These are phyloP conservation scores for Bombus haemorrhoidalis DNA, from an alignment of 1,140 invertebrate species.

Conservation along the genomic window DNA sequence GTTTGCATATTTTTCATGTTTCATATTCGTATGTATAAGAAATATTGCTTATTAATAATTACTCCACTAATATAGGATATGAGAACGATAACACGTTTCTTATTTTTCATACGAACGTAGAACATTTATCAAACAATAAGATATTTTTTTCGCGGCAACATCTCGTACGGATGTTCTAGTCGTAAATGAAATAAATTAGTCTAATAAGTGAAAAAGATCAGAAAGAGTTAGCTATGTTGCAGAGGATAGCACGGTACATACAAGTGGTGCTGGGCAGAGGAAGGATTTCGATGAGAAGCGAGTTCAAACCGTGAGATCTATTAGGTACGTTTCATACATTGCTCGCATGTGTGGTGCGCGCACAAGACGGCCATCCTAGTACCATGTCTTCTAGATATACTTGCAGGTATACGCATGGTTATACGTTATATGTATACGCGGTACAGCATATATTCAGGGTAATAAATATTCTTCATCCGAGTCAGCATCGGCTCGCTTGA, in stretches of 20 bases:
- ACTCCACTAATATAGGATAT: background rate
- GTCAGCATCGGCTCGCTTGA: constrained; percentile 74
- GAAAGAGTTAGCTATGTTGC: background rate
- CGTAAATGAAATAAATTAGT: too few species aligned
- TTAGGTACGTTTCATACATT: background rate
- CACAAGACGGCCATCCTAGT: constrained; percentile 13
- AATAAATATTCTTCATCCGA: constrained; percentile 73
- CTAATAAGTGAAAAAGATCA: too few species aligned
- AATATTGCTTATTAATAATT: background rate
- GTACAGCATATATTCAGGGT: constrained; percentile 58
- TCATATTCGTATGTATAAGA: too few species aligned
- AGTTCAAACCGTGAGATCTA: background rate
- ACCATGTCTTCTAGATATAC: constrained; percentile 25
- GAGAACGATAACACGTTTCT: background rate
- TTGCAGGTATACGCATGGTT: constrained; percentile 19
- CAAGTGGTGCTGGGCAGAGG: background rate
- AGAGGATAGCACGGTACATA: too few species aligned
- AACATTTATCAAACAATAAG: background rate
- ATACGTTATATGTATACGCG: constrained; percentile 19
- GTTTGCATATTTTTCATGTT: too few species aligned
- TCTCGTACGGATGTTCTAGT: background rate
- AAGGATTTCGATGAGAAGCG: background rate
- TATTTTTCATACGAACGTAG: background rate
- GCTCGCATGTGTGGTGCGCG: background rate
- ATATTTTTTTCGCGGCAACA: background rate